Evolutionary conservation across 2,797 vertebrate genomes (phyloP).

Genomic region (Bryconaethiops microstoma): DNA sequence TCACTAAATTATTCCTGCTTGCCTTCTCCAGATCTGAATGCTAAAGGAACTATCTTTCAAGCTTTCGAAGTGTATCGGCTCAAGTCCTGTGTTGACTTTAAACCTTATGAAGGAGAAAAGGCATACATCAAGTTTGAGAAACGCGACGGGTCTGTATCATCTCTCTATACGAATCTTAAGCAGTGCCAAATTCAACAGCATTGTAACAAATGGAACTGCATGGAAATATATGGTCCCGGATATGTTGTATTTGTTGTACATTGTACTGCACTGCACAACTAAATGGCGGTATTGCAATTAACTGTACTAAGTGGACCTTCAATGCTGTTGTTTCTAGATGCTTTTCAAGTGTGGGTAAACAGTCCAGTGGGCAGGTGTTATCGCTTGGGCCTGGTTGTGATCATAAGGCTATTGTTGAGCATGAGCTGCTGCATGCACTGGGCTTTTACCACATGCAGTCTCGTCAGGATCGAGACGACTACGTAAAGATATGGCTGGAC

Average conservation of each 20-base stretch:
- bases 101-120: constrained; percentile 89
- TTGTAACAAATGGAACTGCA: not conserved
- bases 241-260: not conserved
- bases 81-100: constrained; percentile 93
- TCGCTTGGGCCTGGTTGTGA: constrained; percentile 85
- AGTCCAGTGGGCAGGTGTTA: constrained; percentile 82
- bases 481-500: constrained; percentile 88
- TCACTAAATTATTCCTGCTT: not conserved
- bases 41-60: constrained; percentile 88
- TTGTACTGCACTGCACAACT: not conserved
- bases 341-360: constrained; percentile 87
- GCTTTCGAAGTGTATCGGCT: constrained; percentile 92
- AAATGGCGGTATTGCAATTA: too few relatives aligned
- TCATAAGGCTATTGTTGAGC: constrained; percentile 86
- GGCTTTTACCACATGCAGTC: constrained; percentile 93
- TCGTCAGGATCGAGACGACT: constrained; percentile 87
- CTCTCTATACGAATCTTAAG: not conserved
- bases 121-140: constrained; percentile 86
- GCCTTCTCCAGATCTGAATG: constrained; percentile 72
- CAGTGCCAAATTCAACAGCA: too few relatives aligned
- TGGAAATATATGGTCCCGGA: not conserved
- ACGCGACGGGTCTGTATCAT: constrained; percentile 77
- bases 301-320: not conserved
- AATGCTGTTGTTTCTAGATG: constrained; percentile 71
- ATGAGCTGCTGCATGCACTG: constrained; percentile 87